Base-by-base conservation (phyloP, 2,113 vertebrate genomes). In the Cnemophilus loriae region DNA sequence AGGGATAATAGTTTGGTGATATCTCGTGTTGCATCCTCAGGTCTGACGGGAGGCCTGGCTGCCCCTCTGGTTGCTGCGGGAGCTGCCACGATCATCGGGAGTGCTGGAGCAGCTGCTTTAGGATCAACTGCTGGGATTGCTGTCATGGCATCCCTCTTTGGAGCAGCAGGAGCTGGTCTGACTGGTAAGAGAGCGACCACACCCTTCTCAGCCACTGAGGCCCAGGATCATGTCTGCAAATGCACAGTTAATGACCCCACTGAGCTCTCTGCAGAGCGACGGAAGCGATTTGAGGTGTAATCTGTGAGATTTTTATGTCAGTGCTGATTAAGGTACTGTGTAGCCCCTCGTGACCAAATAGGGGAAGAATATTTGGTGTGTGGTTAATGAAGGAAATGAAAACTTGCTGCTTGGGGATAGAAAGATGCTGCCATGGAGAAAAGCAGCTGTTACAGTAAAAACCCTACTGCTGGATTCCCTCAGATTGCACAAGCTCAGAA, bases 1-100 rank as follows among this genome's bases (percentile, higher is more conserved):
- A 35, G 42, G 11, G 37, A 3, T 42, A 35, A 17, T 1, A 27
- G 17, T n/a, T 55, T 52, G 30, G 4, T 87, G 57, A 26, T 71
- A 9, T 7, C 49, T 44, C 33, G 81, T 75, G 9, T 71, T 89
- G 26, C 33, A 16, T 70, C 50, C 70, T 52, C 97, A 99, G 99
- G 99, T 68, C 97, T 99, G 96, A 99, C 99, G 0, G 99, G 99
- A n/a, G 99, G 99, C 11, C 97, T 99, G 49, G 99, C 99, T 15
- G 99, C 99, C 32, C 99, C 99, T 4, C 93, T 99, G 26, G 98
- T 99, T 55, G 99, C 99, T 8, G 98, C 98, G 0, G 99, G 99
- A 35, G 99, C 99, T 1, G 98, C 99, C 0, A 98, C 99, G 0
- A 93, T 99, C 88, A 98, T 99, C 1, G 99, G 99, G 44, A 99